Evolutionary conservation across 2,797 vertebrate species (phyloP).

Genomic region (Craterocephalus amniculus): DNA sequence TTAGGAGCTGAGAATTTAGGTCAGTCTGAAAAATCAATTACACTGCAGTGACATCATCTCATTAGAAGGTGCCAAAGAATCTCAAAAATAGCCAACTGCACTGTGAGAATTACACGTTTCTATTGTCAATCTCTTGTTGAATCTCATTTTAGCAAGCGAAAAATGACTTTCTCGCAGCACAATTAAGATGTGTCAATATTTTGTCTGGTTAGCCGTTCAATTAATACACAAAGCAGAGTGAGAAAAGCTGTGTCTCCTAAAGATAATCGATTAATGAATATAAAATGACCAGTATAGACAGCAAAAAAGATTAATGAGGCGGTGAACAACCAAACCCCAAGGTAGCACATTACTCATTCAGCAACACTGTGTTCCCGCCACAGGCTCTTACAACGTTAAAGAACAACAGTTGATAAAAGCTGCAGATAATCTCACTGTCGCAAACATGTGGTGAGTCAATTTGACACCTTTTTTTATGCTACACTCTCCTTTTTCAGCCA

Average conservation of each 20-base stretch:
- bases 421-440: constrained; percentile 30
- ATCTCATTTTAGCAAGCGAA: constrained; percentile 67
- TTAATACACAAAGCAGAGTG: constrained; percentile 32
- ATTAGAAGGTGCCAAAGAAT: constrained; percentile 44
- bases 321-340: constrained; percentile 19
- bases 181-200: constrained; percentile 75
- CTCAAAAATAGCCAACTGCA: constrained; percentile 41
- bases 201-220: constrained; percentile 61
- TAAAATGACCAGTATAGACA: constrained; percentile 59
- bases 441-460: constrained; percentile 29
- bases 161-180: constrained; percentile 66
- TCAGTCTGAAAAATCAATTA: background rate
- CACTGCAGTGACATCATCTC: constrained; percentile 36
- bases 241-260: constrained; percentile 52
- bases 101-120: constrained; percentile 38
- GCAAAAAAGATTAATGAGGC: constrained; percentile 50
- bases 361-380: constrained; percentile 20
- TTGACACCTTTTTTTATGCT: constrained; percentile 20
- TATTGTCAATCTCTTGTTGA: constrained; percentile 57
- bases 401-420: constrained; percentile 34
- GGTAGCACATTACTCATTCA: constrained; percentile 14
- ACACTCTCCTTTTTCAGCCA: background rate
- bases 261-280: constrained; percentile 74
- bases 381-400: constrained; percentile 9
- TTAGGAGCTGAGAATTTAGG: background rate